A percentile compares a stretch with the other conserved stretches of the same genome.
Conservation (phyloP, 2,113 vertebrate species). For the Engraulis encrasicolus region DNA sequence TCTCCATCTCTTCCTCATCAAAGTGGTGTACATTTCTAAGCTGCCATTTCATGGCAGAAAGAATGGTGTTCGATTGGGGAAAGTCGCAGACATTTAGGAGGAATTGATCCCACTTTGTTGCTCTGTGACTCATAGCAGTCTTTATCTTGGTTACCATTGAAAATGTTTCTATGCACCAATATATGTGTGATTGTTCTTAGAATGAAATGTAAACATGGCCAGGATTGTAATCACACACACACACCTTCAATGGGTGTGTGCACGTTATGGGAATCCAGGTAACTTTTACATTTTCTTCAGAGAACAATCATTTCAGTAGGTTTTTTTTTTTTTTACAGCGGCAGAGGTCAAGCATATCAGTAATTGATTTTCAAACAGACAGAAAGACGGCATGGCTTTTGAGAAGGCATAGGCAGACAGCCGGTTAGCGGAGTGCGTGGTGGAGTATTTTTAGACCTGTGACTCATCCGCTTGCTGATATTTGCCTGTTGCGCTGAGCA, state of each 20-base stretch:
- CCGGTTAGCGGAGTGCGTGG: background rate
- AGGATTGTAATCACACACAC: no score
- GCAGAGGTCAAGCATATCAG: background rate
- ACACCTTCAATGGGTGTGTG: background rate
- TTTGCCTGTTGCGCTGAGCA: background rate
- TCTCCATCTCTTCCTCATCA: no score
- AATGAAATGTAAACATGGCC: no score
- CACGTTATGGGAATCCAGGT: background rate
- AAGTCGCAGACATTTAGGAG: no score
- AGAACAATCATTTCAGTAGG: background rate
- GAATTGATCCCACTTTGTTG: no score
- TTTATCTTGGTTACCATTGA: no score
- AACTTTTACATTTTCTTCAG: background rate
- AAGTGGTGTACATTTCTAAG: no score
- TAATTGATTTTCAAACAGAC: background rate
- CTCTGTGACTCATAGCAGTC: no score
- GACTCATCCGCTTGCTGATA: slow-evolving; percentile 25
- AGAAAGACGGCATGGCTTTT: background rate
- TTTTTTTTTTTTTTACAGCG: background rate
- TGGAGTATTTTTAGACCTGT: background rate
- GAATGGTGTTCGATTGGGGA: no score
- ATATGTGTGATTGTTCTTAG: no score
- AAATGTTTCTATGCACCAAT: no score
- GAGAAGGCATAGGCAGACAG: background rate
- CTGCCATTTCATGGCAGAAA: no score